Conservation (phyloP, 2,888 invertebrate species). For the Caenorhabditis wallacei region DNA sequence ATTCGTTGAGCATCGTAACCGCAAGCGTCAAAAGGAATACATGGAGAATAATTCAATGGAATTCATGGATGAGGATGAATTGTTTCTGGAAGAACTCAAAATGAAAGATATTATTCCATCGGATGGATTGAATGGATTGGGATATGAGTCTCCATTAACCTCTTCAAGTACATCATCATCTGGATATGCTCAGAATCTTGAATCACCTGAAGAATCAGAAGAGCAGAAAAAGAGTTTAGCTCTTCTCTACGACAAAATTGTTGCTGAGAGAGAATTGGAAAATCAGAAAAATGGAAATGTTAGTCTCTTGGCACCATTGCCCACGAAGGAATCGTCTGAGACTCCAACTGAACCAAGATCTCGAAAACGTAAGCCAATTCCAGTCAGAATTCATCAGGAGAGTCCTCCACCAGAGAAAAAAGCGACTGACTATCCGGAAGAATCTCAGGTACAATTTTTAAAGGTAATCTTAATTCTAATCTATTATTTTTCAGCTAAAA, state of each 20-base stretch:
- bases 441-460: slow-evolving; percentile 15
- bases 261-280: neutral
- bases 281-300: neutral
- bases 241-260: slow-evolving; percentile 11
- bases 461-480: neutral
- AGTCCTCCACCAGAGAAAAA: slow-evolving; percentile 7
- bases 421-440: neutral
- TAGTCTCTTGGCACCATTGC: neutral
- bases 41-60: neutral
- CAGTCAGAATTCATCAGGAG: slow-evolving; percentile 10
- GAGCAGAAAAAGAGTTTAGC: neutral
- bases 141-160: slow-evolving; percentile 7
- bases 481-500: slow-evolving; percentile 47
- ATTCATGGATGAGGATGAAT: slow-evolving; percentile 12
- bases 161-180: slow-evolving; percentile 42
- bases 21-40: slow-evolving; percentile 51
- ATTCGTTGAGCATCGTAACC: slow-evolving; percentile 69
- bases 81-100: slow-evolving; percentile 1
- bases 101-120: neutral
- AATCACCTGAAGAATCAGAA: neutral
- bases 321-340: neutral
- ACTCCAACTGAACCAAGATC: slow-evolving; percentile 4
- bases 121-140: neutral
- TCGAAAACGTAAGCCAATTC: slow-evolving; percentile 32
- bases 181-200: neutral